Evolutionary conservation across 2,888 invertebrate genomes (phyloP).

Genomic region (Mesodorylaimus sp.): DNA sequence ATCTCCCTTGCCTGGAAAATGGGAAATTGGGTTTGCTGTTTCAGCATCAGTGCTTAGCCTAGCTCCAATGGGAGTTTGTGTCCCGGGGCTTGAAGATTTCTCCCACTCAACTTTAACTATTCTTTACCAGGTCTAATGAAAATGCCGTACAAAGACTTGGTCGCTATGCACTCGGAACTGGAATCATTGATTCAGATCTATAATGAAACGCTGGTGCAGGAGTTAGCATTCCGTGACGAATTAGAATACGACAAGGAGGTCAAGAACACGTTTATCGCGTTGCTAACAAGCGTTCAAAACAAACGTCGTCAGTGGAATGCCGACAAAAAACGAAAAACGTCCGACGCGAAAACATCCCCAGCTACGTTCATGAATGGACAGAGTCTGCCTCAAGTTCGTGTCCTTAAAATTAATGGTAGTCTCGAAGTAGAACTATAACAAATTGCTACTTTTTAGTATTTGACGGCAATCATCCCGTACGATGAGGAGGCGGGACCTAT

Average conservation of each 20-base stretch:
- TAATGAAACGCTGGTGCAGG: constrained; percentile 85
- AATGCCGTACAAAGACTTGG: constrained; percentile 67
- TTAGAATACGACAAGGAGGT: constrained; percentile 69
- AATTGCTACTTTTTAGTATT: constrained; percentile 45
- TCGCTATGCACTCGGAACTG: constrained; percentile 80
- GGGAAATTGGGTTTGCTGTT: too few species aligned
- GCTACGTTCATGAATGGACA: neutral
- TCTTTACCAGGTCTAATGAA: constrained; percentile 58
- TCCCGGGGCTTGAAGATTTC: too few species aligned
- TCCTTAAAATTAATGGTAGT: neutral
- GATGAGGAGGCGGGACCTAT: constrained; percentile 75
- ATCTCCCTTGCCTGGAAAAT: too few species aligned
- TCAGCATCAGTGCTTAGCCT: too few species aligned
- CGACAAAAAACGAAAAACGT: neutral
- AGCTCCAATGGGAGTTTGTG: too few species aligned
- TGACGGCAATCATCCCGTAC: constrained; percentile 96
- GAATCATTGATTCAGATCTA: constrained; percentile 84
- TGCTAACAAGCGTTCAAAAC: constrained; percentile 48
- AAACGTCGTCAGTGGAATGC: constrained; percentile 19
- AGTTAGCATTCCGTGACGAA: constrained; percentile 85
- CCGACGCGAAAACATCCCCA: neutral
- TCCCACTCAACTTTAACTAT: too few species aligned
- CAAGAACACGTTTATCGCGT: constrained; percentile 88
- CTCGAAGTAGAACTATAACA: neutral
- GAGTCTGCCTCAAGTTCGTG: neutral